Evolutionary conservation across 2,113 vertebrate species (phyloP).

Genomic region (Nannobrachium achirus): DNA sequence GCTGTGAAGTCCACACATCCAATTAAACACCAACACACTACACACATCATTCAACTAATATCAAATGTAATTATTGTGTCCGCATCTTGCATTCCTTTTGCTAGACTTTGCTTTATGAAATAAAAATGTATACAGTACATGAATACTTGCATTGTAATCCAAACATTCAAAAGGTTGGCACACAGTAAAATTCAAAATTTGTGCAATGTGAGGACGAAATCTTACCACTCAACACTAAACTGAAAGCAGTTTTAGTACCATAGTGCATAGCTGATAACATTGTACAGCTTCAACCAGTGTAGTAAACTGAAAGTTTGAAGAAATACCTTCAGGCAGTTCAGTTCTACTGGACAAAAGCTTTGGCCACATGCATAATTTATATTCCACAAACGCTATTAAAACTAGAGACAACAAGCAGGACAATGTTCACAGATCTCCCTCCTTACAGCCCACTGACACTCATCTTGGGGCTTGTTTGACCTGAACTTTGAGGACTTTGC

Average conservation of each 20-base stretch:
- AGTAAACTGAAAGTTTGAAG: background rate
- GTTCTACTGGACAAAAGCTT: background rate
- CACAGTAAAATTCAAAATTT: too few relatives aligned
- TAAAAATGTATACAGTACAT: too few relatives aligned
- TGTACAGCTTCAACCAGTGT: background rate
- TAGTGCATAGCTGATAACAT: background rate
- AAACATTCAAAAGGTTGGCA: too few relatives aligned
- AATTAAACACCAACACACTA: too few relatives aligned
- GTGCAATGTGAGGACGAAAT: too few relatives aligned
- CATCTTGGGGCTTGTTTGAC: background rate
- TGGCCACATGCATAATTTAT: conserved; percentile 47
- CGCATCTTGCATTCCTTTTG: too few relatives aligned
- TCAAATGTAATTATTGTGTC: too few relatives aligned
- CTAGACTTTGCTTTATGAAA: too few relatives aligned
- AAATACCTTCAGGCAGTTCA: background rate
- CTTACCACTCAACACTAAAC: background rate
- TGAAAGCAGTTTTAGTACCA: background rate
- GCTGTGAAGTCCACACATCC: too few relatives aligned
- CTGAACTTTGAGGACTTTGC: background rate
- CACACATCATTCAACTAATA: too few relatives aligned
- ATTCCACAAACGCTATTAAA: conserved; percentile 43
- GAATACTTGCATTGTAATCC: too few relatives aligned
- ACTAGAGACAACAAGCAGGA: background rate
- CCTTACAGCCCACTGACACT: background rate
- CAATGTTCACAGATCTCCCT: background rate